phyloP scores from a whole-genome alignment of 2,113 vertebrate genomes.

The Heterocephalus glaber region DNA sequence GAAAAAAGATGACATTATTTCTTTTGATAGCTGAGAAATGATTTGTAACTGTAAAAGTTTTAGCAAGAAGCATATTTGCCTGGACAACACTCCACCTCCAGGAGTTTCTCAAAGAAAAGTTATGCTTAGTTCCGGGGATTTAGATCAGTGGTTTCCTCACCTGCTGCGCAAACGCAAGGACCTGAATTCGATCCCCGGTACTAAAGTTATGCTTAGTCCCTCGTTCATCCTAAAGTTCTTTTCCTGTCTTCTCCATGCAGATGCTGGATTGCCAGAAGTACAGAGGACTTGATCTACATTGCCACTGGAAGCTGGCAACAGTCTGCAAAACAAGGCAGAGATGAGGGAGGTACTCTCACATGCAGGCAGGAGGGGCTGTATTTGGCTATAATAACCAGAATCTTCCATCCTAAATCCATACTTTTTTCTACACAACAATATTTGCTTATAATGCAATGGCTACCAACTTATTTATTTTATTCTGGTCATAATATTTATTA shows the following conservation, averaged over 20 bases:
- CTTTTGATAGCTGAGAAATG: not conserved
- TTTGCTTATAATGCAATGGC: not conserved
- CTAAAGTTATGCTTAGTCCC: not conserved
- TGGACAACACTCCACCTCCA: not conserved
- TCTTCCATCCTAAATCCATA: not conserved
- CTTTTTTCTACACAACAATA: not conserved
- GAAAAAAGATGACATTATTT: not conserved
- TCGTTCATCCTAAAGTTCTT: not conserved
- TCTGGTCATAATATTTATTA: not conserved
- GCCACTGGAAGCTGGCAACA: not conserved
- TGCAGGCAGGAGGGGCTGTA: not conserved
- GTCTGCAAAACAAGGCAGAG: not conserved
- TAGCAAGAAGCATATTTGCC: not conserved
- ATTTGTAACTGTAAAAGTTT: not conserved
- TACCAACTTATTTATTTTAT: not conserved
- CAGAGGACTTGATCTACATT: not conserved
- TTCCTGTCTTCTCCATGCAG: not conserved
- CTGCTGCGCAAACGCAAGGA: no score
- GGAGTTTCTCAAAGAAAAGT: not conserved
- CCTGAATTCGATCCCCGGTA: no score
- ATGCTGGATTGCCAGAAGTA: not conserved
- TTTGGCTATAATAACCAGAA: not conserved
- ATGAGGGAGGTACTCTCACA: accelerated
- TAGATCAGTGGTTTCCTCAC: no score
- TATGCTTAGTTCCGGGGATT: not conserved